Base-by-base conservation (phyloP, 2,113 vertebrate species). In the Oceanites oceanicus region DNA sequence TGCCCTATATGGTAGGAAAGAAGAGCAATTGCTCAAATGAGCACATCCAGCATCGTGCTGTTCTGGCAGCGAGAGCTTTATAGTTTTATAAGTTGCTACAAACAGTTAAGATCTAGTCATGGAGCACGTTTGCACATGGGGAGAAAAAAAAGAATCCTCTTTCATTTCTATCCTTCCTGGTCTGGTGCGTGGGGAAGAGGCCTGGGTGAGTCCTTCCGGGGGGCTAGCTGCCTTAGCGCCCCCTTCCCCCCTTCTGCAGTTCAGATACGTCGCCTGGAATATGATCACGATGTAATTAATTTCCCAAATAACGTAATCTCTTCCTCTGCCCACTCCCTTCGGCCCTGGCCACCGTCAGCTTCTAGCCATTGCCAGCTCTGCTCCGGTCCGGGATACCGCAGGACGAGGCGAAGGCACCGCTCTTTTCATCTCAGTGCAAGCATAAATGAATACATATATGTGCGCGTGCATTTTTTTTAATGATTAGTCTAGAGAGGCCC, bases 1-100 rank as follows among this genome's bases (percentile, higher is more conserved):
- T 80, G 91, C 91, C 96, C 95, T 94, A 66, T 65, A 86, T 81
- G 91, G 94, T 5, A 67, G 79, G 40, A 30, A 70, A 68, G 50
- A 38, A 19, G 32, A 91, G 65, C 55, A 30, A 34, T 56, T 71
- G 71, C 89, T 74, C 76, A 40, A 25, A 92, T 42, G 55, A 30
- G 30, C 70, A 40, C 42, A 76, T 23, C 45, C 59, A 30, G 65
- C 29, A 84, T 30, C 32, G 22, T 20, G 5, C 71, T 30, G 62
- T 9, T 82, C 67, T 88, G 94, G 71, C 90, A 95, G n/a, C 2
- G 26, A n/a, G n/a, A 73, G 86, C 53, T 92, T 83, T 44, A 27
- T 27, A 80, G 81, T 86, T 90, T 89, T 56, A 3, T 52, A 90
- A 90, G 82, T 95, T 94, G 72, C 78, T 78, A 59, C 90, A 29